Percentiles rank a stretch among this genome's conserved stretches.
These are phyloP conservation scores for Drosophila trichaetosa DNA, from an alignment of 2,888 invertebrate species.

Conservation along the genomic window DNA sequence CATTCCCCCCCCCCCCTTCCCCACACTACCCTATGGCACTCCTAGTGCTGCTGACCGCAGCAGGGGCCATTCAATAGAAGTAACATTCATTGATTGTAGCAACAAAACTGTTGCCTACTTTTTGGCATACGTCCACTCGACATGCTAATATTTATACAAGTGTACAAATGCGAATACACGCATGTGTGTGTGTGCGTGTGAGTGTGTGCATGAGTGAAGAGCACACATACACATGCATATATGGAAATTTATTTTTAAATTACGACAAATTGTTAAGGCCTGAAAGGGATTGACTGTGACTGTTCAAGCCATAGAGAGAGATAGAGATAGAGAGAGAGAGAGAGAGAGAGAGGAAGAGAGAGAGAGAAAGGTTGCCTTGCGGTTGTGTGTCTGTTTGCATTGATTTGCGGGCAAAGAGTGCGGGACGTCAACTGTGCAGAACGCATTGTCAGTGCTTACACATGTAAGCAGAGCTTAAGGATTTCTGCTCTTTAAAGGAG, in stretches of 20 bases:
- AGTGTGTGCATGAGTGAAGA: background rate
- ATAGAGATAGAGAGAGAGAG: background rate
- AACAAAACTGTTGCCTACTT: constrained; percentile 57
- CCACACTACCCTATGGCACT: background rate
- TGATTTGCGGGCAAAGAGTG: constrained; percentile 14
- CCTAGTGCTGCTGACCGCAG: constrained; percentile 15
- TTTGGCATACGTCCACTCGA: constrained; percentile 39
- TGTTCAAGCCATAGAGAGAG: background rate
- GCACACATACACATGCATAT: constrained; percentile 8
- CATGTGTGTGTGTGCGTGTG: background rate
- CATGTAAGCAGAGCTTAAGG: background rate
- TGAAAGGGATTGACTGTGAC: background rate
- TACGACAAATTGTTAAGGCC: constrained; percentile 40
- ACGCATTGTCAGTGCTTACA: background rate
- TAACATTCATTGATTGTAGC: constrained; percentile 48
- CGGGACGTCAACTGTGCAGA: constrained; percentile 5
- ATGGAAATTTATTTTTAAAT: constrained; percentile 56
- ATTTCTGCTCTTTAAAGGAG: background rate
- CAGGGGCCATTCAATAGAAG: constrained; percentile 11
- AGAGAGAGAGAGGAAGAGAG: background rate
- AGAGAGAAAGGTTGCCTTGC: background rate
- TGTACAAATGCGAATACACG: background rate
- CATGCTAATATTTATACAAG: constrained; percentile 46
- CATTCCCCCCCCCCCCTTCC: background rate
- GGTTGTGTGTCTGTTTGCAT: constrained; percentile 10